phyloP scores from a whole-genome alignment of 2,888 invertebrate species.

The Selenia dentaria region DNA sequence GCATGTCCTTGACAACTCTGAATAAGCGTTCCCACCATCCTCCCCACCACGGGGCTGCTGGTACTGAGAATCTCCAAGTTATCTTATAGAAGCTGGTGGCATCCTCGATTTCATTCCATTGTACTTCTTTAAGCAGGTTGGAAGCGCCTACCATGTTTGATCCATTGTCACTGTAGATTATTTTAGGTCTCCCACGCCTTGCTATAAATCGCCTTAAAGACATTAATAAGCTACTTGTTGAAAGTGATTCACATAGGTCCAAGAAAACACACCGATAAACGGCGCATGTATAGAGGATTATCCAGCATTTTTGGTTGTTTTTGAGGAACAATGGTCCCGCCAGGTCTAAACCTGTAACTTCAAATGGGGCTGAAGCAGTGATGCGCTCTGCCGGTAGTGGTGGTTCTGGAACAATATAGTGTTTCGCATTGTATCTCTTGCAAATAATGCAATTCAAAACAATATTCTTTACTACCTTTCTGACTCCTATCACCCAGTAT shows the following conservation, averaged over 20 bases:
- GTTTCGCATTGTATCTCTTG: neutral
- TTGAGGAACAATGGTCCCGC: neutral
- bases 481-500: neutral
- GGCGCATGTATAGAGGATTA: neutral
- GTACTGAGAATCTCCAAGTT: neutral
- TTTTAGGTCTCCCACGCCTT: neutral
- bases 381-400: neutral
- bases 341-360: neutral
- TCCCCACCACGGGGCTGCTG: neutral
- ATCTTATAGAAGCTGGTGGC: neutral
- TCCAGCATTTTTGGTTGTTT: neutral
- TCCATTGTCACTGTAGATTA: neutral
- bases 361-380: neutral
- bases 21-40: neutral
- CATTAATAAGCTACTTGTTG: neutral
- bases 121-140: neutral
- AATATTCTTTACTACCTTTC: neutral
- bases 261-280: neutral
- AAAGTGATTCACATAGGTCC: neutral
- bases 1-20: neutral
- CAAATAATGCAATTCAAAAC: neutral
- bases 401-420: neutral
- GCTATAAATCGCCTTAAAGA: neutral
- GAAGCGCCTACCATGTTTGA: neutral
- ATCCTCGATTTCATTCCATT: neutral